Conservation (phyloP, 2,113 vertebrate genomes). For the Trichomycterus rosablanca region DNA sequence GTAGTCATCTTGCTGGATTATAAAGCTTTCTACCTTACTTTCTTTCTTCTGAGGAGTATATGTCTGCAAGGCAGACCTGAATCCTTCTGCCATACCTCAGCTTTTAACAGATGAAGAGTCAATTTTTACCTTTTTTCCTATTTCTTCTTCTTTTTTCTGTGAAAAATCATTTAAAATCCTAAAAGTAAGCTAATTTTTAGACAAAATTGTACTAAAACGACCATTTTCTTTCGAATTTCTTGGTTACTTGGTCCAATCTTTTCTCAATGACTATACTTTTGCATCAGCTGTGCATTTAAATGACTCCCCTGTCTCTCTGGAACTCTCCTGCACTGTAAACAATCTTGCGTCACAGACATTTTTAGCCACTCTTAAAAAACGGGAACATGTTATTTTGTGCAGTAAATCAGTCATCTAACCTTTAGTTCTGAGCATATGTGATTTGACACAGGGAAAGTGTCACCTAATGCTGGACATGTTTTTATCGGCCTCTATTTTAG, state of each 20-base stretch:
- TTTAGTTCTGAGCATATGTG: conserved; percentile 22
- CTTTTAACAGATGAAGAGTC: conserved; percentile 22
- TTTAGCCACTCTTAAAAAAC: neutral
- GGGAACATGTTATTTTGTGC: conserved; percentile 2
- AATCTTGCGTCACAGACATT: conserved; percentile 6
- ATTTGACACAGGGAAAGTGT: neutral
- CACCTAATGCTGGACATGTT: neutral
- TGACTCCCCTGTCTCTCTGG: too few species aligned
- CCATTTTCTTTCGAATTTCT: neutral
- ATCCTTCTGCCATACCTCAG: conserved; percentile 2
- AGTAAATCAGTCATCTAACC: conserved; percentile 35
- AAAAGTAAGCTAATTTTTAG: too few species aligned
- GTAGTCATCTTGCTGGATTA: conserved; percentile 6
- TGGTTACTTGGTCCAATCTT: too few species aligned
- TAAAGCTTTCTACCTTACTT: neutral
- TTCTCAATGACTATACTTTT: neutral
- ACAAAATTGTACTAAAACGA: too few species aligned
- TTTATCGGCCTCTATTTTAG: too few species aligned
- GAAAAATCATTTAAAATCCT: too few species aligned
- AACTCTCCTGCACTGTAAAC: conserved; percentile 13
- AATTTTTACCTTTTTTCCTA: conserved; percentile 22
- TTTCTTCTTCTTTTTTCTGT: too few species aligned
- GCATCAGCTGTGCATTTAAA: conserved; percentile 11
- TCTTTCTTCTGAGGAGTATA: conserved; percentile 16
- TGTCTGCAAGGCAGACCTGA: conserved; percentile 47